Evolutionary conservation across 1,140 invertebrate genomes (phyloP).

Genomic region (Diprion similis): DNA sequence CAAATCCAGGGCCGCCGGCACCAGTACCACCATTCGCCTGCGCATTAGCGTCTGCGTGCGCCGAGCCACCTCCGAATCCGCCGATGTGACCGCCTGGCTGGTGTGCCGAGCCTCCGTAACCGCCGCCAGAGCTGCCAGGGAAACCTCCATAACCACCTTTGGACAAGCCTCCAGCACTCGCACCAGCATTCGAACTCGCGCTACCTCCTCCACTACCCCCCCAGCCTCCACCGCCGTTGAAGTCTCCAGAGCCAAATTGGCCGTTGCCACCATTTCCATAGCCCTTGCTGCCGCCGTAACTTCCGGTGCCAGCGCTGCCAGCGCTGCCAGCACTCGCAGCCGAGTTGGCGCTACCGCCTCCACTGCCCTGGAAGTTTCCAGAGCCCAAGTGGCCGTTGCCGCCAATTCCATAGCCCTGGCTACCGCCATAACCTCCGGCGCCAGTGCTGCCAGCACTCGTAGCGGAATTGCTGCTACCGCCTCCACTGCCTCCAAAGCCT

Average conservation of each 20-base stretch:
- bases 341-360: no score
- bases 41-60: not conserved
- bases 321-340: no score
- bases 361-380: no score
- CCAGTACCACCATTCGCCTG: constrained; percentile 11
- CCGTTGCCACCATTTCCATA: not conserved
- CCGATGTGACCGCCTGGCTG: not conserved
- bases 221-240: not conserved
- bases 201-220: not conserved
- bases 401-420: not conserved
- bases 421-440: not conserved
- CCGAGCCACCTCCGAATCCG: not conserved
- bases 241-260: not conserved
- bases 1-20: constrained; percentile 17
- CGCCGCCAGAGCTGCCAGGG: not conserved
- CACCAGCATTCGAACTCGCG: not conserved
- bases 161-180: no score
- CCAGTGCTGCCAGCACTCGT: not conserved
- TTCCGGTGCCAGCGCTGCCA: not conserved
- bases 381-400: no score
- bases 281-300: not conserved
- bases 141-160: not conserved
- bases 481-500: not conserved
- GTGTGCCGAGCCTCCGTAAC: not conserved
- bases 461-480: no score